Percentiles rank a stretch among this genome's conserved stretches.
Conservation (phyloP, 2,797 vertebrate species). For the Pangasius mekongensis region DNA sequence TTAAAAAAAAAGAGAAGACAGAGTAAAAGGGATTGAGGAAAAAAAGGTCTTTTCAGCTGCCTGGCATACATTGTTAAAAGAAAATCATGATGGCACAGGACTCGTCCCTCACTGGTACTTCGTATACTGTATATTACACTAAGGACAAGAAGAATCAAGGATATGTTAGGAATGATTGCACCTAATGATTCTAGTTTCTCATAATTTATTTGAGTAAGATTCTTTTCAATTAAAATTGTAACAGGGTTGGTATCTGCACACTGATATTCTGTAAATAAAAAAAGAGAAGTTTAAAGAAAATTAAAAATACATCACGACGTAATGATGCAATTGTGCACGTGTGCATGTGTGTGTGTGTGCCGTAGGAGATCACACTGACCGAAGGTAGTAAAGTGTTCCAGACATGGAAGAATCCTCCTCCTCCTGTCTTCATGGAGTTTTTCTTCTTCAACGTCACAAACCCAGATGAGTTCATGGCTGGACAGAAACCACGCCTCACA, state of each 20-base stretch:
- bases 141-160: background rate
- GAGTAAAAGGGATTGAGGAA: background rate
- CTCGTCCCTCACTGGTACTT: background rate
- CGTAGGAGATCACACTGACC: constrained; percentile 78
- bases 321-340: background rate
- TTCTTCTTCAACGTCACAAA: constrained; percentile 83
- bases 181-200: background rate
- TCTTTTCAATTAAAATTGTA: no score
- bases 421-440: constrained; percentile 79
- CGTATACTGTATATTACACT: background rate
- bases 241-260: background rate
- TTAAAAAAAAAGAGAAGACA: background rate
- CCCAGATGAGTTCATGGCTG: constrained; percentile 58
- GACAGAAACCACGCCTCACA: constrained; percentile 67
- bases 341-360: constrained; percentile 24
- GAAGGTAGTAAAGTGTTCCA: constrained; percentile 78
- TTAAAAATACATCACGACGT: background rate
- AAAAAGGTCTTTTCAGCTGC: background rate
- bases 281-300: background rate
- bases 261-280: background rate
- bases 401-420: constrained; percentile 79
- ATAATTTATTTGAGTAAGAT: background rate
- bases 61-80: background rate
- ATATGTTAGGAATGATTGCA: background rate
- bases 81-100: background rate